Evolutionary conservation across 2,797 vertebrate species (phyloP), one percentile per base, ranked within the genome.

Genomic region (Rhynchotus rufescens): DNA sequence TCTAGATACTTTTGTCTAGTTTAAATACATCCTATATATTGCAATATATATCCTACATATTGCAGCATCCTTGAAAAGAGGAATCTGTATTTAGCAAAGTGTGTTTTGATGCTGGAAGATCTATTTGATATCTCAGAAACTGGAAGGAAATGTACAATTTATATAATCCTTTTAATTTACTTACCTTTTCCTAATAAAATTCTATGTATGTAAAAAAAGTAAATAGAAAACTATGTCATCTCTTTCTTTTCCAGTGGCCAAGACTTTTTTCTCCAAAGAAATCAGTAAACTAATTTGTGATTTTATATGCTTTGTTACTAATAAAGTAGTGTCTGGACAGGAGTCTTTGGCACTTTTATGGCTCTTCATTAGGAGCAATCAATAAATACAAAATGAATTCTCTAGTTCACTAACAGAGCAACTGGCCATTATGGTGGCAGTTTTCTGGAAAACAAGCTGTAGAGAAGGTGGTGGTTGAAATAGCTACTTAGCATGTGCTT

Each of bases 261-360:
- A 90, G 11, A 61, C 0, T 0, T 26, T 87, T 49, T 49, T 49
- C 12, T 23, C 47, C 82, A 92, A 89, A 73, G 76, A 80, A 45
- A 47, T 92, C 0, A 1, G 1, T 85, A 89, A 76, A 74, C 36
- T 36, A 36, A 36, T 85, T 84, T 93, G 60, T 60, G 44, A 66
- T 90, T 96, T 93, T 94, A 92, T 89, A 44, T 8, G 19, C 86
- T 93, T 94, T 76, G 52, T 36, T 92, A 49, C 73, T 92, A 95
- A 96, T 95, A 93, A 95, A 94, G 79, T 85, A 85, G 86, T 92
- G 86, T 93, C 94, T 95, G 88, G 90, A 95, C 96, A 96, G 80
- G 86, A 90, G 67, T 91, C 71, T 94, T 74, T 80, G 80, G 74
- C 82, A 94, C 90, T 84, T 96, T 94, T 94, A 95, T 94, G 92